Base-by-base conservation (phyloP, 2,888 invertebrate genomes). In the Odontomyia ornata region DNA sequence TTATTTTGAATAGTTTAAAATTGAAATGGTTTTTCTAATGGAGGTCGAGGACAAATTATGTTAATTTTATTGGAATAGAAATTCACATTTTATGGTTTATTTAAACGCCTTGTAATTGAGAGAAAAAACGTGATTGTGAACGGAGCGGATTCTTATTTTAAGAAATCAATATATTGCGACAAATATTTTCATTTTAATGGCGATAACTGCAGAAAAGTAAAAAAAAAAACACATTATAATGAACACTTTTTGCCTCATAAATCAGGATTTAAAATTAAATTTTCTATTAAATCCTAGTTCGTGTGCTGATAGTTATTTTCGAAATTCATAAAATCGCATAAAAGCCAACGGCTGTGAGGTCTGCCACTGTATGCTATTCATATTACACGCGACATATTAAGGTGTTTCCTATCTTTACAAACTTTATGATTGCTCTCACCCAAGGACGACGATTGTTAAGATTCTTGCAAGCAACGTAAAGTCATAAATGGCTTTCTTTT, bases 341-440 rank as follows among this genome's bases (percentile, higher is more conserved):
- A 78, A 78, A 47, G 36, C 3, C 3, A 36, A 36, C 9, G 36
- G 5, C 9, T 75, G 65, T 77, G 76, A 78, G 75, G 77, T 77
- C 56, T 30, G 77, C 78, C 78, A 77, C 77, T 78, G 77, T 43
- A 36, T 25, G 52, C 64, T 71, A 75, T 77, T 78, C 77, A 62
- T 77, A 62, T 60, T 75, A 65, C 78, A 78, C 77, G 78, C 78
- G 78, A 76, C 78, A 77, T 75, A 76, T 75, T 69, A 78, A 77
- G 73, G 73, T 73, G 73, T 73, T 78, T 46, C 56, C 60, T 56
- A 18, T 67, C 52, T 75, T 73, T 71, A 69, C 69, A 36, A 69
- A 64, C 28, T 64, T 76, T 76, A 76, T 47, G 57, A 72, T 77
- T 69, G 73, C 76, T 57, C 60, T 57, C 30, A 57, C 36, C 57